Conservation (phyloP, 2,888 invertebrate genomes). For the Macrosoma leucophasiata region DNA sequence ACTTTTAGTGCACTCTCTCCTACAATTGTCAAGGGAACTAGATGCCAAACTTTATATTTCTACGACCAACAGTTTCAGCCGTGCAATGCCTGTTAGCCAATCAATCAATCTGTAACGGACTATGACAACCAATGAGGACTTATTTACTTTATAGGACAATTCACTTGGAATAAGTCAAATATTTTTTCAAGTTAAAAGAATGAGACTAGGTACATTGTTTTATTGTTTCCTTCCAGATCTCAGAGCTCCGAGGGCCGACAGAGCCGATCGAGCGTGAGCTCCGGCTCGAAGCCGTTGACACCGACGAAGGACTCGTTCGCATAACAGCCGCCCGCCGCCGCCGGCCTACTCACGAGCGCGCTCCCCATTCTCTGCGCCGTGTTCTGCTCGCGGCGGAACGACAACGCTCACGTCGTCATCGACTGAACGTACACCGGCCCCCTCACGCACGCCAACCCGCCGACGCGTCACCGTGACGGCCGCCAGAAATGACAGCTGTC, state of each 20-base stretch:
- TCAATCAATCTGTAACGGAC: too few species aligned
- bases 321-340: slow-evolving; percentile 56
- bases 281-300: slow-evolving; percentile 49
- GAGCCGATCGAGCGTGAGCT: slow-evolving; percentile 54
- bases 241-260: slow-evolving; percentile 58
- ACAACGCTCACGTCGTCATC: slow-evolving; percentile 41
- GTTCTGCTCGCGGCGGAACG: slow-evolving; percentile 54
- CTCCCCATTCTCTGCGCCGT: slow-evolving; percentile 60
- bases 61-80: too few species aligned
- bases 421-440: slow-evolving; percentile 32
- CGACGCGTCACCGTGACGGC: neutral
- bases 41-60: too few species aligned
- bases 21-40: too few species aligned
- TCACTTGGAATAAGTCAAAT: too few species aligned
- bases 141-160: too few species aligned
- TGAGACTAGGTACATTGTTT: too few species aligned
- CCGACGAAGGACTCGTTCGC: slow-evolving; percentile 63
- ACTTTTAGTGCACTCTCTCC: too few species aligned
- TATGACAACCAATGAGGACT: too few species aligned
- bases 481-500: slow-evolving; percentile 1
- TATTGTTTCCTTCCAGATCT: slow-evolving; percentile 43
- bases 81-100: too few species aligned
- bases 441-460: neutral
- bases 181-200: too few species aligned
- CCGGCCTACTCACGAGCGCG: slow-evolving; percentile 50